Conservation (phyloP, 37 sponge, comb jelly and placozoan species). For the Oopsacas minuta region DNA sequence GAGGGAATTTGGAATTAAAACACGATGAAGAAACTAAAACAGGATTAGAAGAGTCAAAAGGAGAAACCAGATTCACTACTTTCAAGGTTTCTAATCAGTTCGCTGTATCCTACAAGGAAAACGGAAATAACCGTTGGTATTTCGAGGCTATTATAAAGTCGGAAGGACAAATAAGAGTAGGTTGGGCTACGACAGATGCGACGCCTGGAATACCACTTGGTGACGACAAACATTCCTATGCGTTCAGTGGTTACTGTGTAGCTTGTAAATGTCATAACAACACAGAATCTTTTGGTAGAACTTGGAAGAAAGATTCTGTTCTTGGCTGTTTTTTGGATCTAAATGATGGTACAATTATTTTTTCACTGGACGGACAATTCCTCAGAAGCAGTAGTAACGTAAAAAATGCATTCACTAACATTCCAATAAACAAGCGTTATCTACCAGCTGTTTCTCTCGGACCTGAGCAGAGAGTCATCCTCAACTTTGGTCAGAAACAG, state of each 20-base stretch:
- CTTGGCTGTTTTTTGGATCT: background rate
- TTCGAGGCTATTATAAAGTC: constrained; percentile 10
- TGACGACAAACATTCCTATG: constrained; percentile 16
- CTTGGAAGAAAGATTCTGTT: constrained; percentile 10
- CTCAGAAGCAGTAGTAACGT: background rate
- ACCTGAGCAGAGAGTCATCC: background rate
- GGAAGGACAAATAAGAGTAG: constrained; percentile 8
- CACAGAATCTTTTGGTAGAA: background rate
- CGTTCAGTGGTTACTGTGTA: background rate
- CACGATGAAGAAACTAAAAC: background rate
- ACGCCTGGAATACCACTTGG: background rate
- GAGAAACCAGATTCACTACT: background rate
- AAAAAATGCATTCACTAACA: background rate
- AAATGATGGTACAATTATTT: background rate
- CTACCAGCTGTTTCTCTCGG: background rate
- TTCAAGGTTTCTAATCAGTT: background rate
- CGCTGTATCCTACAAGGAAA: background rate
- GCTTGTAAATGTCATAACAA: constrained; percentile 9
- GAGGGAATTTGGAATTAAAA: background rate
- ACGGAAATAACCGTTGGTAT: constrained; percentile 11
- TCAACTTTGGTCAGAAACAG: background rate
- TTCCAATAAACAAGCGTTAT: background rate
- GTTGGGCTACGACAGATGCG: background rate
- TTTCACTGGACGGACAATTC: background rate
- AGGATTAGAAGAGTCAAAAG: background rate